These are phyloP conservation scores for Lithosia quadra DNA, from an alignment of 2,888 invertebrate genomes.

Conservation along the genomic window DNA sequence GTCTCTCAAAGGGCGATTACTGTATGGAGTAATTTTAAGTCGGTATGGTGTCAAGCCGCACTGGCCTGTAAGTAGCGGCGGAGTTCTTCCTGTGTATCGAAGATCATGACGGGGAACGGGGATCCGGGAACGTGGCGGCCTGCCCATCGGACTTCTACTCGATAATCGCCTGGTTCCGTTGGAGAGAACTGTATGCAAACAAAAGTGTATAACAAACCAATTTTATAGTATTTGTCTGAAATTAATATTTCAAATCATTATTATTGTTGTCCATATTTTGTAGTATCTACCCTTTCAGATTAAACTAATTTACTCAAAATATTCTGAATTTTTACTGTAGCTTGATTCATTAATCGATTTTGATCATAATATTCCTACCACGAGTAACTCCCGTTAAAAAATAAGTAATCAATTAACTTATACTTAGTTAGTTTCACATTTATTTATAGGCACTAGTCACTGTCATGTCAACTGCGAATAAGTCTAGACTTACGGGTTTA, in stretches of 20 bases:
- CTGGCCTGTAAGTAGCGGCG: conserved; percentile 88
- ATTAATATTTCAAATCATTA: not conserved
- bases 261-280: not conserved
- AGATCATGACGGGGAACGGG: conserved; percentile 99
- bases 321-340: not conserved
- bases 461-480: not conserved
- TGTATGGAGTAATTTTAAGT: conserved; percentile 12
- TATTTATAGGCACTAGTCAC: not conserved
- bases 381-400: not conserved
- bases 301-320: not conserved
- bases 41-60: conserved; percentile 60
- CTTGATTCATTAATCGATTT: not conserved
- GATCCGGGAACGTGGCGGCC: conserved; percentile 99
- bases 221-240: not conserved
- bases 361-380: not conserved
- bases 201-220: conserved; percentile 9
- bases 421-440: not conserved
- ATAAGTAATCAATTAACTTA: too few relatives aligned
- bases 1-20: conserved; percentile 17
- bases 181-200: conserved; percentile 93
- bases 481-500: not conserved
- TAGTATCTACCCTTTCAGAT: not conserved
- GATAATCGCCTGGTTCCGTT: conserved; percentile 99
- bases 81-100: conserved; percentile 99
- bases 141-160: conserved; percentile 98